These are phyloP conservation scores for Lepidurus arcticus DNA, from an alignment of 1,140 invertebrate species.

Conservation along the genomic window DNA sequence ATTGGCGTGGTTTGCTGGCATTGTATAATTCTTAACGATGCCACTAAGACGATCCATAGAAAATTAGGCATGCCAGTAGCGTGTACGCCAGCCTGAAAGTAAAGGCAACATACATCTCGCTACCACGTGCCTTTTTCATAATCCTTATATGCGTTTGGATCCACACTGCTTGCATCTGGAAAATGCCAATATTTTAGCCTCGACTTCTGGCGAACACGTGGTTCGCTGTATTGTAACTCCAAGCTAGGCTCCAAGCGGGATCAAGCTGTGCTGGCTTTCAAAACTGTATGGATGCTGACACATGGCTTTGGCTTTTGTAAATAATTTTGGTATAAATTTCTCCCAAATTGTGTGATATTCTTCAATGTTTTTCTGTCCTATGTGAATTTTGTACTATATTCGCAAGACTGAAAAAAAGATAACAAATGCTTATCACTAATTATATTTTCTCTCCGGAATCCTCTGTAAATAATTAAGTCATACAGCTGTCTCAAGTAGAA, in stretches of 20 bases:
- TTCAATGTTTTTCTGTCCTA: neutral
- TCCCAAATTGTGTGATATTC: neutral
- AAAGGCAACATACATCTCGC: neutral
- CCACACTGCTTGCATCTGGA: neutral
- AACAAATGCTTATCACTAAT: too few relatives aligned
- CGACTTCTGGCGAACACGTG: constrained; percentile 8
- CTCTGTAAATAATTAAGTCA: too few relatives aligned
- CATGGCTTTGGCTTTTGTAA: neutral
- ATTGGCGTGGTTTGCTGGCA: neutral
- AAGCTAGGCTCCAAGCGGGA: neutral
- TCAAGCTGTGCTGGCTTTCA: neutral
- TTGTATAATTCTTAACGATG: neutral
- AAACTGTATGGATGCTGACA: neutral
- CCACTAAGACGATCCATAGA: neutral
- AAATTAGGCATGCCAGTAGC: neutral
- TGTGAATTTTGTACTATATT: neutral
- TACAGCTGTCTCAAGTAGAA: too few relatives aligned
- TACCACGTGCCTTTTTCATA: constrained; percentile 10
- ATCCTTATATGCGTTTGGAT: neutral
- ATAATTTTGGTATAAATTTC: neutral
- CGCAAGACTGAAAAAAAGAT: too few relatives aligned
- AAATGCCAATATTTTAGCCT: constrained; percentile 10
- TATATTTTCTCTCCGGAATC: too few relatives aligned
- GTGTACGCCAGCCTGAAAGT: neutral
- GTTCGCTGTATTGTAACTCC: neutral